Conservation (phyloP, 1,140 invertebrate genomes). For the Drosophila pallidifrons region DNA sequence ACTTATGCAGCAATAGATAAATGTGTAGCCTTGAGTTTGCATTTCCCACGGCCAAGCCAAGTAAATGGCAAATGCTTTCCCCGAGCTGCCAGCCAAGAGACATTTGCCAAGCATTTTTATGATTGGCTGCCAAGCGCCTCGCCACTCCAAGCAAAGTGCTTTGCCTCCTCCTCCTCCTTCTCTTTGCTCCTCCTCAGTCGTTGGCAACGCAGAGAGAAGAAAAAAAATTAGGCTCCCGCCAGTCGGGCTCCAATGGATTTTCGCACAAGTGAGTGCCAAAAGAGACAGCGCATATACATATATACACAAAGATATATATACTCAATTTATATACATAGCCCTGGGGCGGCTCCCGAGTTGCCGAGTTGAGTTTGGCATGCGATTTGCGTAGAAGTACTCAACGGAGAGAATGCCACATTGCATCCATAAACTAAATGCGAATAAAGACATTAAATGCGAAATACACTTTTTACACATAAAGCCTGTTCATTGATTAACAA, state of each 20-base stretch:
- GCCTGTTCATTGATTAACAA: slow-evolving; percentile 73
- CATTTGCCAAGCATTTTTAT: slow-evolving; percentile 75
- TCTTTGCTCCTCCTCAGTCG: slow-evolving; percentile 16
- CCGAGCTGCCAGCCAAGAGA: slow-evolving; percentile 33
- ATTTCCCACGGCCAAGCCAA: slow-evolving; percentile 48
- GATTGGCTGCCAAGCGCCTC: slow-evolving; percentile 70
- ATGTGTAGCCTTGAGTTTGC: slow-evolving; percentile 6
- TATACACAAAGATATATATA: slow-evolving; percentile 11
- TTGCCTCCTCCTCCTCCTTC: slow-evolving; percentile 29
- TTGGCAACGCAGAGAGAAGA: slow-evolving; percentile 35
- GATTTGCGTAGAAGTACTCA: slow-evolving; percentile 51
- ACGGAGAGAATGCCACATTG: slow-evolving; percentile 58
- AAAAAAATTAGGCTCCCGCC: slow-evolving; percentile 81
- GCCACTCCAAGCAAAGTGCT: slow-evolving; percentile 36
- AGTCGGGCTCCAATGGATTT: slow-evolving; percentile 81
- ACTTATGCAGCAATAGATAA: slow-evolving; percentile 14
- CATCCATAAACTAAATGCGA: slow-evolving; percentile 64
- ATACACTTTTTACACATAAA: slow-evolving; percentile 57
- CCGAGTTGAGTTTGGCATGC: slow-evolving; percentile 55
- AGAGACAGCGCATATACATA: slow-evolving; percentile 56
- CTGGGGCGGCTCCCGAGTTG: slow-evolving; percentile 51
- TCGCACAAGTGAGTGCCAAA: slow-evolving; percentile 81
- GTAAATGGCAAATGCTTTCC: not conserved
- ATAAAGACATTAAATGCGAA: slow-evolving; percentile 43
- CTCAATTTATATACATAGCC: not conserved